Evolutionary conservation across 2,888 invertebrate genomes (phyloP), one percentile per base, ranked within the genome.

Genomic region (Athrips mouffetella): DNA sequence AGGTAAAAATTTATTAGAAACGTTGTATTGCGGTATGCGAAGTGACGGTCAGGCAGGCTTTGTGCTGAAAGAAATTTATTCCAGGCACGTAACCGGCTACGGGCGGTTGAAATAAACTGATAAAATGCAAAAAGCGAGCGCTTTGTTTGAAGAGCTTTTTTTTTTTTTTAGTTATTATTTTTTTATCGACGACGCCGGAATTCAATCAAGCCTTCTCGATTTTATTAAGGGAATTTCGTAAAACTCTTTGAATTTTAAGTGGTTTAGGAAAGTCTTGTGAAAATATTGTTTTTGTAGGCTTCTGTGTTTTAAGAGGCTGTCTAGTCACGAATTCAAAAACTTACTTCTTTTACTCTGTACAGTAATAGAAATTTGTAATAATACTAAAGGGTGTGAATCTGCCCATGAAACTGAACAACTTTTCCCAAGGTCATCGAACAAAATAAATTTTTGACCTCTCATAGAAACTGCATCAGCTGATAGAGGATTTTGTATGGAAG

Each of bases 101-200:
- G 47, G 46, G 54, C 52, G 54, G 53, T 59, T 59, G 55, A 61
- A 59, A 58, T 58, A 58, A 56, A 60, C 58, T 58, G 60, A 58
- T 59, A 60, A 62, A 60, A 63, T 56, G 52, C 52, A 50, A 51
- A 52, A 52, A 51, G 40, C 30, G 42, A 42, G 10, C 42, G 44
- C 44, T 31, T 44, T 44, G 42, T 44, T 31, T 44, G 31, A 31
- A 4, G 31, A 31, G 15, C 2, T 30, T 31, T 21, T 44, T 44
- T 44, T 30, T 16, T 6, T 2, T n/a, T 11, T 13, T 6, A 37
- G 6, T 37, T 37, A 37, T 25, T 29, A 29, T 16, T 42, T 42
- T 42, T 42, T 42, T 42, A 30, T 29, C 29, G 29, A 16, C 42
- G 27, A 8, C 27, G 27, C 29, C 30, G 29, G 20, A 29, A 29